A percentile compares a stretch with the other conserved stretches of the same genome.
These are phyloP conservation scores for Leucozona laternaria DNA, from an alignment of 2,888 invertebrate genomes.

Conservation along the genomic window DNA sequence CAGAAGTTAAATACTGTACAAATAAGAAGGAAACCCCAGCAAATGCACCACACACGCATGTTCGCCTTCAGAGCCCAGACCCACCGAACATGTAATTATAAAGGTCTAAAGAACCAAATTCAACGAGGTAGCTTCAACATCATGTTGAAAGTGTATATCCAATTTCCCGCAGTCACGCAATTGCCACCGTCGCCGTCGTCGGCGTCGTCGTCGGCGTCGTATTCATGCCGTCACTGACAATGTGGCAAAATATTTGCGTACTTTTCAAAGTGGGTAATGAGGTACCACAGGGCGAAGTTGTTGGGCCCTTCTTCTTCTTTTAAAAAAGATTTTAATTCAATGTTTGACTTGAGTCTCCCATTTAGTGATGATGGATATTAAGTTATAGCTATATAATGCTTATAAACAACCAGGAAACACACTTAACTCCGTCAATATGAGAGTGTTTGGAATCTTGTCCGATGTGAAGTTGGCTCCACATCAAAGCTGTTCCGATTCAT, in stretches of 20 bases:
- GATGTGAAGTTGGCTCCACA: conserved; percentile 18
- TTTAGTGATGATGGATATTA: background rate
- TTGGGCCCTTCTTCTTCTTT: conserved; percentile 29
- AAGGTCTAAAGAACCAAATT: conserved; percentile 50
- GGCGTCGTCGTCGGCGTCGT: background rate
- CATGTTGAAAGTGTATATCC: conserved; percentile 47
- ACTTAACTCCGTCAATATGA: conserved; percentile 2
- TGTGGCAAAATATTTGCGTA: conserved; percentile 66
- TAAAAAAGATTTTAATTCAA: conserved; percentile 25
- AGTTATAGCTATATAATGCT: background rate
- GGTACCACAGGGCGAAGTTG: conserved; percentile 63
- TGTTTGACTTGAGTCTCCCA: conserved; percentile 8
- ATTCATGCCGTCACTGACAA: conserved; percentile 46
- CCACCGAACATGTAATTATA: conserved; percentile 58
- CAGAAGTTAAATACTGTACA: background rate
- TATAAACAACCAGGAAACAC: conserved; percentile 45
- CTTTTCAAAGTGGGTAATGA: conserved; percentile 62
- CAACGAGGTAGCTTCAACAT: conserved; percentile 16
- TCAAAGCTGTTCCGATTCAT: conserved; percentile 54
- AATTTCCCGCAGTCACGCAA: conserved; percentile 36
- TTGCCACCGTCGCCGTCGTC: background rate
- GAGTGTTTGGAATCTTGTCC: conserved; percentile 40
- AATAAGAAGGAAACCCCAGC: background rate
- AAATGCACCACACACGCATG: conserved; percentile 49
- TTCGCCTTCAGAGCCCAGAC: background rate